phyloP scores from a whole-genome alignment of 2,888 invertebrate genomes.

The Drosophila fungiperda region DNA sequence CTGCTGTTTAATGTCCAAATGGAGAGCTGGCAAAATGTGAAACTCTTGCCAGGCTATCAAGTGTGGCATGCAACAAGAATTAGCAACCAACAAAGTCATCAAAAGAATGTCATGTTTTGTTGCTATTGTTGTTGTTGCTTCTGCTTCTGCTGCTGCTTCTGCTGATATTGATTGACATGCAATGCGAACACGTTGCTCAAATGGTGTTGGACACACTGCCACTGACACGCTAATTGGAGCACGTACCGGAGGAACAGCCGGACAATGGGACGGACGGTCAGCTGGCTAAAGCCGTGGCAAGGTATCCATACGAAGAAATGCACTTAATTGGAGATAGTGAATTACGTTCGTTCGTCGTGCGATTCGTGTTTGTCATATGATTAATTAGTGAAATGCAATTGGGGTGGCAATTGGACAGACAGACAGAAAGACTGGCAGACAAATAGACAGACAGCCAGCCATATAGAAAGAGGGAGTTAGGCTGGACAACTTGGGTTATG shows the following conservation, averaged over 20 bases:
- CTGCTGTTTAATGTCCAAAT: slow-evolving; percentile 65
- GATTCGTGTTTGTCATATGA: slow-evolving; percentile 55
- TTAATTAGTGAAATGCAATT: slow-evolving; percentile 65
- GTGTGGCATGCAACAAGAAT: slow-evolving; percentile 70
- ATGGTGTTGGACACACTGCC: slow-evolving; percentile 43
- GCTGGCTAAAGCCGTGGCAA: neutral
- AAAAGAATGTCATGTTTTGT: slow-evolving; percentile 34
- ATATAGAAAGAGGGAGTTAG: neutral
- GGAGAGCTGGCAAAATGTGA: slow-evolving; percentile 45
- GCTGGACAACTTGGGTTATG: no score
- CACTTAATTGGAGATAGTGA: slow-evolving; percentile 69
- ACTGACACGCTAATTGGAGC: slow-evolving; percentile 71
- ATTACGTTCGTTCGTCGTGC: slow-evolving; percentile 36
- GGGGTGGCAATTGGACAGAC: neutral
- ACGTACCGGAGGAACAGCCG: slow-evolving; percentile 49
- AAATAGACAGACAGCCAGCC: neutral
- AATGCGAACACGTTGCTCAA: slow-evolving; percentile 61
- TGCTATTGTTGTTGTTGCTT: slow-evolving; percentile 14
- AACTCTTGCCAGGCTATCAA: slow-evolving; percentile 44
- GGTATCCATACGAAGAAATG: slow-evolving; percentile 59
- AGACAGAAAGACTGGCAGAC: neutral
- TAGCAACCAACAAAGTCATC: slow-evolving; percentile 52
- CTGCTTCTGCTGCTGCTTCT: slow-evolving; percentile 28
- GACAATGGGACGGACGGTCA: slow-evolving; percentile 1
- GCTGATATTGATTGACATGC: slow-evolving; percentile 72